Evolutionary conservation across 2,797 vertebrate species (phyloP), one percentile per base, ranked within the genome.

Genomic region (Neosilurus mollespiculum): DNA sequence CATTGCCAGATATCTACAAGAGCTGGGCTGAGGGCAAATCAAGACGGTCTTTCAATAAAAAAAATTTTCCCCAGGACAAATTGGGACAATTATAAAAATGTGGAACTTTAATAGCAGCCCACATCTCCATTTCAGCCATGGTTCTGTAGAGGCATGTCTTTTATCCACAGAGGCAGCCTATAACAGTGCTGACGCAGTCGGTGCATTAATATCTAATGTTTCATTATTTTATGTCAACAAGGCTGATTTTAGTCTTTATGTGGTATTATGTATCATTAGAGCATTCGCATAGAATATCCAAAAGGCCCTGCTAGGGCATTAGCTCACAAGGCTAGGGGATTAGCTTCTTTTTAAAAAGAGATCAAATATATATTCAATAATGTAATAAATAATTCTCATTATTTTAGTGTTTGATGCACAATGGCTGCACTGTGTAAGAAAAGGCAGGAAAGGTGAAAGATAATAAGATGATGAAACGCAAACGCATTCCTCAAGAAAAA

Each of bases 401-500:
- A 64, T 64, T 78, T 71, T 15, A n/a, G 22, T 54, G 62, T 67
- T 82, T 65, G 59, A 73, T 22, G 64, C 62, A 79, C n/a, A 62
- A 62, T 76, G 51, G 53, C 54, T 84, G 78, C 75, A 84, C 61
- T 22, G 43, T 81, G 53, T 69, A 69, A 77, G 82, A 83, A 59
- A 76, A 37, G 81, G 71, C 80, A 66, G 72, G 67, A 64, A 72
- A 87, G 73, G 85, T 86, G 67, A 83, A 86, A 65, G 69, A 86
- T 72, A 58, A 86, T 84, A 81, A 80, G 85, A 86, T 83, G 84
- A 86, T 86, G 81, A 85, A 88, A 88, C 56, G 76, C 76, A 85
- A 84, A 86, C 84, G 85, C 81, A 78, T 78, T 78, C 16, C 77
- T 78, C 59, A 53, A 66, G n/a, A 90, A 90, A 87, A 90, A 89